Evolutionary conservation across 2,888 invertebrate genomes (phyloP).

Genomic region (Bombyx huttoni): DNA sequence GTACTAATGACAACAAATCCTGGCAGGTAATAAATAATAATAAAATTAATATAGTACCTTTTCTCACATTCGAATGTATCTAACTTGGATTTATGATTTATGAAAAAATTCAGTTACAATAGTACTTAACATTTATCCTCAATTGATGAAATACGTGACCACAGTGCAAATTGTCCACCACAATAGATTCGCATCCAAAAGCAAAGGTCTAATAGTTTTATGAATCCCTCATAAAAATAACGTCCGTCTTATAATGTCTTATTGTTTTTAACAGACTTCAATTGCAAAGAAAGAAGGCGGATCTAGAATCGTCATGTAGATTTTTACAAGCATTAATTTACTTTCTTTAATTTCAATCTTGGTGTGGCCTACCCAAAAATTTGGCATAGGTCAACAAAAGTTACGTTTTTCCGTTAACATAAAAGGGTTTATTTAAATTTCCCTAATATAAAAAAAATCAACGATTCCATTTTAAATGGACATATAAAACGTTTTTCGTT

Average conservation of each 20-base stretch:
- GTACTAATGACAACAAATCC: constrained; percentile 58
- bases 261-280: neutral
- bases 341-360: too few species aligned
- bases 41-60: neutral
- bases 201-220: neutral
- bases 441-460: too few species aligned
- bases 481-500: too few species aligned
- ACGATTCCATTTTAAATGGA: too few species aligned
- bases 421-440: too few species aligned
- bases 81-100: neutral
- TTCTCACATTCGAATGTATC: neutral
- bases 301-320: too few species aligned
- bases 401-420: too few species aligned
- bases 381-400: too few species aligned
- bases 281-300: too few species aligned
- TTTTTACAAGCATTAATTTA: too few species aligned
- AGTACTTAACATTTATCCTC: neutral
- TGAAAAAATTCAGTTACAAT: neutral
- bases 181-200: neutral
- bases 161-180: neutral
- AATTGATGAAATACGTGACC: neutral
- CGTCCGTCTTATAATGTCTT: neutral
- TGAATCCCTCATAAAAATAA: neutral
- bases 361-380: too few species aligned
- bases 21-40: constrained; percentile 41